phyloP scores from a whole-genome alignment of 2,888 invertebrate species.

The Blastobasis adustella region DNA sequence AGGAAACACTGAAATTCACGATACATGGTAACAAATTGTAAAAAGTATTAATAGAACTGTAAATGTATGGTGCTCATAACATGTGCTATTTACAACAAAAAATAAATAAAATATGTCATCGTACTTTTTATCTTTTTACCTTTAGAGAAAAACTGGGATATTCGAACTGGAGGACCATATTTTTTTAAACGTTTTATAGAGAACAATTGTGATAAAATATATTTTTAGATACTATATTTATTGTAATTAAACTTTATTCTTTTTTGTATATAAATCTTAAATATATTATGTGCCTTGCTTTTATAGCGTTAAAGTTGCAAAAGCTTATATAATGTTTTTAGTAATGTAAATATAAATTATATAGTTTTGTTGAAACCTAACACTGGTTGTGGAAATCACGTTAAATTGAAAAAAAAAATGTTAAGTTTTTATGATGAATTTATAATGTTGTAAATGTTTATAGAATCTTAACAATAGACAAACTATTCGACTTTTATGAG shows the following conservation, averaged over 20 bases:
- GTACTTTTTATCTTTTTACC: background rate
- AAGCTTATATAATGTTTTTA: constrained; percentile 21
- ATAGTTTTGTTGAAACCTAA: constrained; percentile 21
- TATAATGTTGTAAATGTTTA: constrained; percentile 22
- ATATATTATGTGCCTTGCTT: constrained; percentile 46
- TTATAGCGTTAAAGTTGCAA: constrained; percentile 24
- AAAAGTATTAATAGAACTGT: background rate
- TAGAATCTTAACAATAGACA: too few relatives aligned
- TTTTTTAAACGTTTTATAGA: constrained; percentile 29
- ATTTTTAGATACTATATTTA: constrained; percentile 59
- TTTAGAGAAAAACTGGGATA: constrained; percentile 25
- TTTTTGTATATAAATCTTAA: constrained; percentile 33
- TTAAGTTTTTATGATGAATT: constrained; percentile 52
- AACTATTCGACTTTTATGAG: too few relatives aligned
- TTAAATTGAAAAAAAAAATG: constrained; percentile 19
- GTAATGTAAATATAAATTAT: constrained; percentile 24
- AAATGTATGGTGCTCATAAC: background rate
- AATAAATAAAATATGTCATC: background rate
- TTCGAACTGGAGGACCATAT: constrained; percentile 43
- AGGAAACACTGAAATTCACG: background rate
- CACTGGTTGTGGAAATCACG: constrained; percentile 53
- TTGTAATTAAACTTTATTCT: constrained; percentile 29
- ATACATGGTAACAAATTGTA: background rate
- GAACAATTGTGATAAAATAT: constrained; percentile 58
- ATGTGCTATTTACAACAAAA: too few relatives aligned